Evolutionary conservation across 2,888 invertebrate genomes (phyloP).

Genomic region (Caenorhabditis panamensis): DNA sequence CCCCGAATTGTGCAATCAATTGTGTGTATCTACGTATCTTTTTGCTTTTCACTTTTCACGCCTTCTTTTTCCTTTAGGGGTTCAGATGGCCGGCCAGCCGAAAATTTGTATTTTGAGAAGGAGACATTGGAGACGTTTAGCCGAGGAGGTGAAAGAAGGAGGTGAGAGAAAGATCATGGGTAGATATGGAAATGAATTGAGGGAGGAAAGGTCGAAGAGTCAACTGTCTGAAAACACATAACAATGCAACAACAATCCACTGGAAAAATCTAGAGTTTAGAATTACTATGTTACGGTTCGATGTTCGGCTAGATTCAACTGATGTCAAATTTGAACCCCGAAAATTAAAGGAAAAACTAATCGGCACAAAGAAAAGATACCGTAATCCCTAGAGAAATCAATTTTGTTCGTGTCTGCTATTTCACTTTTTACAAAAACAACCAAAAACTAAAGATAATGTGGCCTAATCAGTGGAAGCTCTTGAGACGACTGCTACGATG

Average conservation of each 20-base stretch:
- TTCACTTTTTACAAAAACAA: too few species aligned
- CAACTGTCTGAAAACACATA: background rate
- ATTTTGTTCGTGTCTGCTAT: background rate
- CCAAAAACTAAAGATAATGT: background rate
- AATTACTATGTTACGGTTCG: too few species aligned
- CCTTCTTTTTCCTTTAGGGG: background rate
- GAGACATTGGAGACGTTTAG: conserved; percentile 1
- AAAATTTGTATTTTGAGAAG: conserved; percentile 21
- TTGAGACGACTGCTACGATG: too few species aligned
- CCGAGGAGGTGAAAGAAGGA: background rate
- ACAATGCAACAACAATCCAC: too few species aligned
- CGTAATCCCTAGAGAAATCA: background rate
- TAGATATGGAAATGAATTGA: conserved; percentile 16
- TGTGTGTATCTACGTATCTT: conserved; percentile 55
- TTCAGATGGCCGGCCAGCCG: conserved; percentile 17
- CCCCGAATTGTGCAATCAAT: conserved; percentile 57
- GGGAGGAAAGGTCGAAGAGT: background rate
- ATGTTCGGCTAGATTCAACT: too few species aligned
- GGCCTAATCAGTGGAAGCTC: background rate
- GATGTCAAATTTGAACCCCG: too few species aligned
- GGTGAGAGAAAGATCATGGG: conserved; percentile 12
- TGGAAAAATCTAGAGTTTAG: too few species aligned
- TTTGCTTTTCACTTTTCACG: conserved; percentile 40
- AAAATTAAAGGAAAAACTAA: too few species aligned
- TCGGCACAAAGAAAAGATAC: conserved; percentile 15